phyloP scores from a whole-genome alignment of 2,888 invertebrate species.

The Imbricaverruca yamaguchii region DNA sequence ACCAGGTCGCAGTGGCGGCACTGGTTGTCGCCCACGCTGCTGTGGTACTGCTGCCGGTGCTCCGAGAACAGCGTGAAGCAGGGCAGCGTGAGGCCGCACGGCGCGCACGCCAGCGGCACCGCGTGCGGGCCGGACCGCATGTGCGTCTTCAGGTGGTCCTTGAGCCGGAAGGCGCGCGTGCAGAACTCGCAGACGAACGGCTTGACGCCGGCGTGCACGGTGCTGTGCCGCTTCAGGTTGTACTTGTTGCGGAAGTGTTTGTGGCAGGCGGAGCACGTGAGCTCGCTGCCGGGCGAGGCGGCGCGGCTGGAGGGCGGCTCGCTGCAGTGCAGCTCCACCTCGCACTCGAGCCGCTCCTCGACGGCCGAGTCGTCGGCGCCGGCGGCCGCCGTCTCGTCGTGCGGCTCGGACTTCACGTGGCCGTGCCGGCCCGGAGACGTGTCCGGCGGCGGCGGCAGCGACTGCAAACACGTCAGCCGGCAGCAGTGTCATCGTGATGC shows the following conservation, averaged over 20 bases:
- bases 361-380: background rate
- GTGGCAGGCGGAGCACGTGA: slow-evolving; percentile 5
- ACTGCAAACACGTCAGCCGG: background rate
- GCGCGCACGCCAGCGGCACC: slow-evolving; percentile 11
- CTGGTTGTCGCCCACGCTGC: slow-evolving; percentile 12
- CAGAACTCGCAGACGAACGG: slow-evolving; percentile 14
- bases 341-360: background rate
- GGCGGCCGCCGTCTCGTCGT: background rate
- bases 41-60: slow-evolving; percentile 17
- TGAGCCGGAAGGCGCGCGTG: background rate
- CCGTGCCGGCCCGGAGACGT: background rate
- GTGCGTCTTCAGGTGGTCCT: slow-evolving; percentile 21
- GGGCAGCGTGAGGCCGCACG: slow-evolving; percentile 2
- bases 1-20: slow-evolving; percentile 21
- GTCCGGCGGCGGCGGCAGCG: background rate
- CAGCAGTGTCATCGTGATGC: too few relatives aligned
- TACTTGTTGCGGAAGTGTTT: slow-evolving; percentile 20
- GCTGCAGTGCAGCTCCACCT: background rate
- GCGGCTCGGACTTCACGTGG: background rate
- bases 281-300: background rate
- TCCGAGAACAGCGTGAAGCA: slow-evolving; percentile 16
- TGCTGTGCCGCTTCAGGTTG: slow-evolving; percentile 22
- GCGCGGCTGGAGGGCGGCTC: background rate
- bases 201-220: slow-evolving; percentile 9
- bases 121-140: background rate